phyloP scores from a whole-genome alignment of 2,797 vertebrate genomes.

The Lacerta bilineata region DNA sequence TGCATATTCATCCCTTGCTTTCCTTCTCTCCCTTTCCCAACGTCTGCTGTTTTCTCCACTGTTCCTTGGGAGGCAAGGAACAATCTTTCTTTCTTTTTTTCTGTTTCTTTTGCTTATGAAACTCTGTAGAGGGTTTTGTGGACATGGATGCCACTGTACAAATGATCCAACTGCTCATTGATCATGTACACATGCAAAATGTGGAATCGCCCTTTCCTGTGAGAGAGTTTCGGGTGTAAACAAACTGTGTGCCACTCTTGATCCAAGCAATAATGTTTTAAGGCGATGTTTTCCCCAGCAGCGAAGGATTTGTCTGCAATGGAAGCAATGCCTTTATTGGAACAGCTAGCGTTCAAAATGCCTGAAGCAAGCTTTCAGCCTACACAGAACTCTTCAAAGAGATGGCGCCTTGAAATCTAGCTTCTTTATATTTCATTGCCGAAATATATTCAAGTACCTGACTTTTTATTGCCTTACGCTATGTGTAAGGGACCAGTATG shows the following conservation, averaged over 20 bases:
- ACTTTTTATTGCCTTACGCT: not conserved
- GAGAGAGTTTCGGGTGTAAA: constrained; percentile 9
- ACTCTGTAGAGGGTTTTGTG: constrained; percentile 10
- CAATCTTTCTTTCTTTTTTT: not conserved
- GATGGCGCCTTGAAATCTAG: not conserved
- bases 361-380: constrained; percentile 16
- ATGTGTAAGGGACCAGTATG: not conserved
- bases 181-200: constrained; percentile 40
- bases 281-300: not conserved
- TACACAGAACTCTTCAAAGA: constrained; percentile 15
- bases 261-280: constrained; percentile 11
- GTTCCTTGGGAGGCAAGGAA: not conserved
- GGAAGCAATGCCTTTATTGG: not conserved
- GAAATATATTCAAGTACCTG: not conserved
- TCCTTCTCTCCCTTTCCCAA: not conserved
- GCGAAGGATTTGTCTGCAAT: not conserved
- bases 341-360: not conserved
- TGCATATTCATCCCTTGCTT: not conserved
- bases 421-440: not conserved
- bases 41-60: not conserved
- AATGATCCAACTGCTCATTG: constrained; percentile 15
- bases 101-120: constrained; percentile 10
- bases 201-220: not conserved
- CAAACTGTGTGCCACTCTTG: constrained; percentile 12
- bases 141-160: not conserved